Evolutionary conservation across 2,888 invertebrate species (phyloP).

Genomic region (Phaonia tiefii): DNA sequence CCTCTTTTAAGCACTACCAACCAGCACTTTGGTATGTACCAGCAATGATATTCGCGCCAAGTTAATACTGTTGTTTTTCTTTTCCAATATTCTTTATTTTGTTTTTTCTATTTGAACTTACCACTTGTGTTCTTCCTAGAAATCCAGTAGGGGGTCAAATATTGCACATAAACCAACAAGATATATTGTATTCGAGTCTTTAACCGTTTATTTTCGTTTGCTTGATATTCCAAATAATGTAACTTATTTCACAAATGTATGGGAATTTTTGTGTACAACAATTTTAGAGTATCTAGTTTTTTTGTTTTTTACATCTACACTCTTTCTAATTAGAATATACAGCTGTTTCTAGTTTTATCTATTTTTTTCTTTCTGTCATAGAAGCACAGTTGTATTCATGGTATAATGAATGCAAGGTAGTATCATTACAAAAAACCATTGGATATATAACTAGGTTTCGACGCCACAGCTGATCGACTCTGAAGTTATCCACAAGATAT

Average conservation of each 20-base stretch:
- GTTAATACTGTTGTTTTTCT: background rate
- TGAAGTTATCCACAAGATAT: too few species aligned
- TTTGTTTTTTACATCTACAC: constrained; percentile 19
- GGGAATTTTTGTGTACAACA: constrained; percentile 63
- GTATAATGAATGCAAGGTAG: too few species aligned
- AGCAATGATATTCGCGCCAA: background rate
- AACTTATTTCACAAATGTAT: constrained; percentile 31
- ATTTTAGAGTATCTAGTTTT: constrained; percentile 26
- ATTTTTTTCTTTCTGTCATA: background rate
- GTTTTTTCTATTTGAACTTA: too few species aligned
- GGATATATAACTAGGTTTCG: too few species aligned
- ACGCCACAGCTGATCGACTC: too few species aligned
- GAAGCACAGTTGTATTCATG: constrained; percentile 6
- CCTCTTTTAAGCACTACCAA: too few species aligned
- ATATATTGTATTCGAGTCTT: too few species aligned
- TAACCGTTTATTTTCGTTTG: background rate
- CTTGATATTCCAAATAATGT: constrained; percentile 6
- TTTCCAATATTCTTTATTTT: constrained; percentile 30
- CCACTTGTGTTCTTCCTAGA: too few species aligned
- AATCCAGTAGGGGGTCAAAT: too few species aligned
- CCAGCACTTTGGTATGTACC: too few species aligned
- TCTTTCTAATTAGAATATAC: background rate
- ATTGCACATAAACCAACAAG: too few species aligned
- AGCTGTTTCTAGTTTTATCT: constrained; percentile 33
- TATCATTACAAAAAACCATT: too few species aligned